Evolutionary conservation across 2,113 vertebrate genomes (phyloP).

Genomic region (Nipponia nippon): DNA sequence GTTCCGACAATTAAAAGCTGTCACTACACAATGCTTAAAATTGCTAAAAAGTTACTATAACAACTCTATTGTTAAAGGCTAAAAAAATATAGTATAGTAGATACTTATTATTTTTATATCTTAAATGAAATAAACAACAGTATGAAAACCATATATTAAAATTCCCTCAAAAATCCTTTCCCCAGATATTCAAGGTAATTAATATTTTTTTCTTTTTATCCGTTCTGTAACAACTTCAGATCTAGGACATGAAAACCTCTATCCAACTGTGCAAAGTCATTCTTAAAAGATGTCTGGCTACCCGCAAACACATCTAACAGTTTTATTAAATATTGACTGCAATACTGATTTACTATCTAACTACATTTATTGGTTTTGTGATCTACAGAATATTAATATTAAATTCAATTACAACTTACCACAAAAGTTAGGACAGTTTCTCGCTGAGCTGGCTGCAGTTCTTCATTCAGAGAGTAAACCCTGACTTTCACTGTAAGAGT

Average conservation of each 20-base stretch:
- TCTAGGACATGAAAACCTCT: not conserved
- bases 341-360: not conserved
- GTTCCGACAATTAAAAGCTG: not conserved
- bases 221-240: not conserved
- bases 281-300: not conserved
- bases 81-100: not conserved
- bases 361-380: not conserved
- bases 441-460: conserved; percentile 82
- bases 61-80: not conserved
- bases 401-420: conserved; percentile 52
- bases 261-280: not conserved
- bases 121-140: not conserved
- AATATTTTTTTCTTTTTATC: not conserved
- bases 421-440: conserved; percentile 82
- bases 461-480: conserved; percentile 88
- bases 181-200: not conserved
- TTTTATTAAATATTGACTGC: not conserved
- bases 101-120: not conserved
- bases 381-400: not conserved
- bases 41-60: not conserved
- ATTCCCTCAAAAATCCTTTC: not conserved
- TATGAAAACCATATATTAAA: not conserved
- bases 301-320: not conserved
- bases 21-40: not conserved
- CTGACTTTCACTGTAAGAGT: conserved; percentile 80